Percentiles rank a stretch among this genome's conserved stretches.
Evolutionary conservation across 1,140 invertebrate genomes (phyloP).

Genomic region (Phymastichus coffea): DNA sequence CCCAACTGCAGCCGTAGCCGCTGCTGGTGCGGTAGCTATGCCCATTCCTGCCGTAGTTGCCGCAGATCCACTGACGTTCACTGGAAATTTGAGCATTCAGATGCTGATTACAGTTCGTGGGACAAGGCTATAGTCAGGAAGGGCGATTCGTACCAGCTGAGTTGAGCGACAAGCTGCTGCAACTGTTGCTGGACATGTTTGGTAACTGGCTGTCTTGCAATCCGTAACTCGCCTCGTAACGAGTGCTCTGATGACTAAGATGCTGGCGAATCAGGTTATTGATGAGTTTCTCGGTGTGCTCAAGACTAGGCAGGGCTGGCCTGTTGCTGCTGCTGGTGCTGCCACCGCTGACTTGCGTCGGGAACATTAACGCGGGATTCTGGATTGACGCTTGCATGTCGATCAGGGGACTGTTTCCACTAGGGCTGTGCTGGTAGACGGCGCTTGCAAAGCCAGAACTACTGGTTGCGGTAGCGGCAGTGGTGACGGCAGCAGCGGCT

Average conservation of each 20-base stretch:
- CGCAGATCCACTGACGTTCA: no score
- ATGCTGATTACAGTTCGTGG: slow-evolving; percentile 42
- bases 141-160: slow-evolving; percentile 48
- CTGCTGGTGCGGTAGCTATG: not conserved
- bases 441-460: no score
- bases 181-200: slow-evolving; percentile 58
- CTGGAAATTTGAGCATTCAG: no score
- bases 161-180: slow-evolving; percentile 59
- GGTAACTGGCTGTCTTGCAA: slow-evolving; percentile 46
- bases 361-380: no score
- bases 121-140: slow-evolving; percentile 38
- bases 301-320: slow-evolving; percentile 40
- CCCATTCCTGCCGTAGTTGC: no score
- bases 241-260: slow-evolving; percentile 40
- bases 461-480: not conserved
- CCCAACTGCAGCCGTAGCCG: no score
- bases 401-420: not conserved
- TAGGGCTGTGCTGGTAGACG: no score
- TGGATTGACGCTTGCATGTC: no score
- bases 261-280: slow-evolving; percentile 53
- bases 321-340: not conserved
- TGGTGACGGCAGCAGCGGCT: slow-evolving; percentile 45
- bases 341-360: not conserved
- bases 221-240: slow-evolving; percentile 47
- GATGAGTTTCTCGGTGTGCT: slow-evolving; percentile 49